Base-by-base conservation (phyloP, 2,888 invertebrate species). In the Ceraclea dissimilis region DNA sequence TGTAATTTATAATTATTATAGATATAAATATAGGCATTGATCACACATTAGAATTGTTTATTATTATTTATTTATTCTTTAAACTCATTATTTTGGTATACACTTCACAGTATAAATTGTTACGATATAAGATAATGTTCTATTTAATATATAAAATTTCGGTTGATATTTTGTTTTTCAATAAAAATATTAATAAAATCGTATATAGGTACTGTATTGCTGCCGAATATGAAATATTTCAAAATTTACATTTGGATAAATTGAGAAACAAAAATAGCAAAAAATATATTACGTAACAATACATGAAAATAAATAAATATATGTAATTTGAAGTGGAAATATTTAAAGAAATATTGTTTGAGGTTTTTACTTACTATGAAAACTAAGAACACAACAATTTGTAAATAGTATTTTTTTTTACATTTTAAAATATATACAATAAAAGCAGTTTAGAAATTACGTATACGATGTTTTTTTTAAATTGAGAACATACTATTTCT, bases 401-500 rank as follows among this genome's bases (percentile, higher is more conserved):
- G 39, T 39, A 39, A 39, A 39, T 39, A 39, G 39, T n/a, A 39
- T 13, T 39, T 39, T 39, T 16, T 39, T 39, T 39, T 8, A 39
- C 16, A 13, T 39, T 39, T 5, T 39, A 39, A n/a, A n/a, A n/a
- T n/a, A n/a, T n/a, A 39, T 39, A 39, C 16, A 13, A n/a, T 5
- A 52, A 52, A 57, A 57, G 53, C 57, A 50, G 53, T 50, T 47
- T 1, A 39, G 48, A 48, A n/a, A 52, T 60, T 60, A 60, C 60
- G 60, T 60, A 60, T 60, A 60, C 60, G 56, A 46, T 21, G 20
- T 58, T 57, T 53, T 54, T 22, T n/a, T n/a, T n/a, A n/a, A n/a
- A 47, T 34, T 57, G 44, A 54, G 47, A 58, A 39, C 54, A 48
- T 39, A 8, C 11, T 11, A 8, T 31, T 31, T n/a, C n/a, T 26